Percentiles rank a stretch among this genome's conserved stretches.
Evolutionary conservation across 2,113 vertebrate species (phyloP).

Genomic region (Aldabrachelys gigantea): DNA sequence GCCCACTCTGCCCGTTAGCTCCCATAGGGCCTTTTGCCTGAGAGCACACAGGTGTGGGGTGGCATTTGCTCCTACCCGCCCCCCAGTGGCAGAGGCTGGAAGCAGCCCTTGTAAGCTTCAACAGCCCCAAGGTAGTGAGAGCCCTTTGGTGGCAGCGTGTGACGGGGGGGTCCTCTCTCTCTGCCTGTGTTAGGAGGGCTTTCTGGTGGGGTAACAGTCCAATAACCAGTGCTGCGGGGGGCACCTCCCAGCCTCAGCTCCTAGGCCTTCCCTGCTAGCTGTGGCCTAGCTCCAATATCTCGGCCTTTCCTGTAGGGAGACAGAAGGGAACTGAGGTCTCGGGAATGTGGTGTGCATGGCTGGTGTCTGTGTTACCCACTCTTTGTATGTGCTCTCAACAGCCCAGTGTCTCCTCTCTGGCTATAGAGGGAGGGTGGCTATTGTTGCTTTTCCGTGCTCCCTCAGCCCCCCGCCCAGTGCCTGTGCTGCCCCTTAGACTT

Average conservation of each 20-base stretch:
- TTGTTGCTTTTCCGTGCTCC: too few species aligned
- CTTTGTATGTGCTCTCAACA: not conserved
- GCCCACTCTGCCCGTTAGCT: not conserved
- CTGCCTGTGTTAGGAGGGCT: not conserved
- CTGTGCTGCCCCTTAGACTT: not conserved
- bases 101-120: not conserved
- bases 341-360: not conserved
- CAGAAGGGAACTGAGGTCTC: not conserved
- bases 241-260: not conserved
- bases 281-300: not conserved
- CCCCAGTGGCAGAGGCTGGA: not conserved
- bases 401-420: not conserved
- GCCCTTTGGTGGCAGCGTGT: accelerated
- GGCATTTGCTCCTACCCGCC: not conserved
- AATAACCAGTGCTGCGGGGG: not conserved
- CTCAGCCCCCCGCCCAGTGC: not conserved
- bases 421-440: not conserved
- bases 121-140: not conserved
- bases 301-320: not conserved
- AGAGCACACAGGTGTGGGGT: not conserved
- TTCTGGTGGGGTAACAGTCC: not conserved
- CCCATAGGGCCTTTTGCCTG: not conserved
- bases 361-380: not conserved
- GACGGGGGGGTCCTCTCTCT: not conserved
- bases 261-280: not conserved